Conservation (phyloP, 2,797 vertebrate species). For the Malurus splendens region DNA sequence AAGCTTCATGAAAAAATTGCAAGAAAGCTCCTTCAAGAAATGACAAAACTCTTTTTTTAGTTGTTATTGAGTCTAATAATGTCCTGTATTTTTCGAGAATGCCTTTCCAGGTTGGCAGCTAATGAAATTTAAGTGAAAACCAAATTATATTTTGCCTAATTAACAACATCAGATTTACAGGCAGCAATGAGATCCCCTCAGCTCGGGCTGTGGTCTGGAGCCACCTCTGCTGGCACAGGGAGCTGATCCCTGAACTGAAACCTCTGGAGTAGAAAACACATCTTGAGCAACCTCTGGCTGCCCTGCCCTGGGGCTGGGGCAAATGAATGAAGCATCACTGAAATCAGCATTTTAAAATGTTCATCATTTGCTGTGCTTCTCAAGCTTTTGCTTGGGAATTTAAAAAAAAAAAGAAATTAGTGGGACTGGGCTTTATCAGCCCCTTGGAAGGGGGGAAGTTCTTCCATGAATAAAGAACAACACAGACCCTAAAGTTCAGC, state of each 20-base stretch:
- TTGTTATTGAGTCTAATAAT: neutral
- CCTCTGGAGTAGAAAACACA: neutral
- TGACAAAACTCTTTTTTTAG: neutral
- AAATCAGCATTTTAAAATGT: neutral
- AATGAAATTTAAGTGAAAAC: conserved; percentile 14
- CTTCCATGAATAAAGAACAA: neutral
- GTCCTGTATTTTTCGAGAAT: neutral
- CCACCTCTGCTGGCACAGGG: neutral
- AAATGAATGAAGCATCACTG: neutral
- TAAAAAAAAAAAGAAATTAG: neutral
- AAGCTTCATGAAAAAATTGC: neutral
- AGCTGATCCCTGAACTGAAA: neutral
- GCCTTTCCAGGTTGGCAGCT: neutral
- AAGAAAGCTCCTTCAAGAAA: neutral
- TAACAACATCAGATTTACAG: neutral
- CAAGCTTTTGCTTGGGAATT: neutral
- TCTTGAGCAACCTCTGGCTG: neutral
- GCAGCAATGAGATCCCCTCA: neutral
- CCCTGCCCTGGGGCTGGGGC: neutral
- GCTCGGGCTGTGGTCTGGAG: neutral
- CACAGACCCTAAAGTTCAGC: neutral
- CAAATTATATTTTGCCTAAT: neutral
- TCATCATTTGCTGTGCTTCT: neutral
- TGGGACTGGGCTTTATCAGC: neutral
- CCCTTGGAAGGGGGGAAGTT: neutral